phyloP scores from a whole-genome alignment of 2,113 vertebrate species.

The Todiramphus saurophagus region DNA sequence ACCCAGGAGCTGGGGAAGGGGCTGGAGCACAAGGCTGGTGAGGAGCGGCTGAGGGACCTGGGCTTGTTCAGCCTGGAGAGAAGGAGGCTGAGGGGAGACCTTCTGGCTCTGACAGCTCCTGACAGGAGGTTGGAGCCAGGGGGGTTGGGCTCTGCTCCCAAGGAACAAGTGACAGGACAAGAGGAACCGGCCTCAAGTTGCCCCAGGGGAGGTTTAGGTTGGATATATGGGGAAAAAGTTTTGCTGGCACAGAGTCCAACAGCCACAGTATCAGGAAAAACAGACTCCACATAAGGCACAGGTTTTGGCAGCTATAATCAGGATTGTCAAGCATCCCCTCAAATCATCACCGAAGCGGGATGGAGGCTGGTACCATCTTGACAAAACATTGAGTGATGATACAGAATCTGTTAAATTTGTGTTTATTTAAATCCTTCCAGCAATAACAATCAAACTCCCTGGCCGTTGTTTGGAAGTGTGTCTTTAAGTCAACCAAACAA shows the following conservation, averaged over 20 bases:
- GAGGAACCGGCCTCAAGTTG: too few relatives aligned
- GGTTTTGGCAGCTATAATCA: not conserved
- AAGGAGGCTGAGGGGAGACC: not conserved
- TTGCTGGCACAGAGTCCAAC: fast-evolving
- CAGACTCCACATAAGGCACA: not conserved
- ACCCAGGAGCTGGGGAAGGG: not conserved
- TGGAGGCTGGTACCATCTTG: not conserved
- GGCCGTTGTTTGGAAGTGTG: not conserved
- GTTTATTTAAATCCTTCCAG: not conserved
- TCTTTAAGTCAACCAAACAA: not conserved
- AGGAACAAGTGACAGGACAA: too few relatives aligned
- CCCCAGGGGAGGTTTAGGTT: too few relatives aligned
- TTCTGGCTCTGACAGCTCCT: too few relatives aligned
- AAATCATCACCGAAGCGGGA: not conserved
- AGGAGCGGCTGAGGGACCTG: not conserved
- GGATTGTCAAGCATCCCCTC: not conserved
- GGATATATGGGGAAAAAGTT: too few relatives aligned
- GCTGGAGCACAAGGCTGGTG: not conserved
- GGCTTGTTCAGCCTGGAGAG: not conserved
- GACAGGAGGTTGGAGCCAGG: too few relatives aligned
- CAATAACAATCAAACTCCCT: not conserved
- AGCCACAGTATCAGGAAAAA: not conserved
- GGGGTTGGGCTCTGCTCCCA: too few relatives aligned
- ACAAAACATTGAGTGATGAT: not conserved
- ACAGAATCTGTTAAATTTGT: not conserved